Evolutionary conservation across 2,888 invertebrate genomes (phyloP).

Genomic region (Coelogynopora nodosa): DNA sequence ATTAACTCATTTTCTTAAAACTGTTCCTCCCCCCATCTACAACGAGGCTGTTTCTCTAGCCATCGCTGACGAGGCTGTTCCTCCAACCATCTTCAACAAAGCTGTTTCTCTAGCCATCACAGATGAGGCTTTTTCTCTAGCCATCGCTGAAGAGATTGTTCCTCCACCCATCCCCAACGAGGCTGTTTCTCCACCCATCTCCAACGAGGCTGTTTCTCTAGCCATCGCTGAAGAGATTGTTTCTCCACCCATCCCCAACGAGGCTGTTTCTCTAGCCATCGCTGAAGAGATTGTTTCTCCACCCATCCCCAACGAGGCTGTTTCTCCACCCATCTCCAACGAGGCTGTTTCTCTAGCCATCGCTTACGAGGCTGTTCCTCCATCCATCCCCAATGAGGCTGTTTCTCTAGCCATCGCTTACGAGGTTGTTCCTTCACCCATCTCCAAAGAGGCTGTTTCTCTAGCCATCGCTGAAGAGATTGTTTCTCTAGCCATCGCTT

Average conservation of each 20-base stretch:
- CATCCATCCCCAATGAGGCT: background rate
- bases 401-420: background rate
- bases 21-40: background rate
- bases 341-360: background rate
- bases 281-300: too few species aligned
- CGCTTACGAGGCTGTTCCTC: background rate
- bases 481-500: background rate
- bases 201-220: background rate
- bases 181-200: background rate
- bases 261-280: too few species aligned
- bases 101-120: too few species aligned
- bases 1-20: background rate
- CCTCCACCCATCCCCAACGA: background rate
- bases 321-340: background rate
- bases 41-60: background rate
- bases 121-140: background rate
- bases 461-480: background rate
- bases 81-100: background rate
- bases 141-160: background rate
- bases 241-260: background rate
- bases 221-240: background rate
- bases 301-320: background rate
- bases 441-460: background rate
- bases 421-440: background rate
- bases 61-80: background rate